Evolutionary conservation across 2,888 invertebrate species (phyloP), one percentile per base, ranked within the genome.

Genomic region (Synergus japonicus): DNA sequence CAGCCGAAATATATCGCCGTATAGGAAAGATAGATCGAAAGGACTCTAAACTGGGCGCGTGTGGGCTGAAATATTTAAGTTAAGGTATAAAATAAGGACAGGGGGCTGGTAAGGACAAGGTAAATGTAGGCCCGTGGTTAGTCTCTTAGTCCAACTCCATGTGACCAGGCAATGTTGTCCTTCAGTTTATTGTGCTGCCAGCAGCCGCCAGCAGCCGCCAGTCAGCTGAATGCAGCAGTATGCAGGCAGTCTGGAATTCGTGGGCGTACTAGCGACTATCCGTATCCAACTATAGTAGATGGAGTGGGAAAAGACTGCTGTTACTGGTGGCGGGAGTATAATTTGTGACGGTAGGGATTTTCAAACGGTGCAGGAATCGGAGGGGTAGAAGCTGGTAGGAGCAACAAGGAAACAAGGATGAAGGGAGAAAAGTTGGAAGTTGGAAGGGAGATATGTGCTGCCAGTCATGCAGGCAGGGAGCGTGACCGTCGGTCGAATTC

Each of bases 391-490:
- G 81, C 76, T 81, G 82, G 84, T 82, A 77, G 76, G 83, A 81
- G 82, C 76, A 82, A 81, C 44, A 69, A 46, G 58, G 79, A 77
- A 82, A 81, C 44, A 69, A 46, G 58, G 78, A 77, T 82, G 85
- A 80, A 85, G 83, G 84, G 83, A 83, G 79, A 65, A 29, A 81
- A 82, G 37, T 37, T 5, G 5, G 37, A 81, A 82, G 37, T 37
- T 5, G 5, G 37, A 37, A 76, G 80, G 82, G 79, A 81, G 83
- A 77, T 80, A 76, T 86, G 87, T 87, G 88, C 84, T 84, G 85
- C 86, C 88, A 89, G 89, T 88, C 87, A 88, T 85, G 87, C 88
- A 87, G 90, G 87, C 88, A 87, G 90, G 87, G 87, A 87, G 87
- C 88, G 88, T 86, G 88, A 88, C 86, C 87, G 88, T 87, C 88